Conservation (phyloP, 92 coral and sea anemone genomes). For the Paragorgia papillata region DNA sequence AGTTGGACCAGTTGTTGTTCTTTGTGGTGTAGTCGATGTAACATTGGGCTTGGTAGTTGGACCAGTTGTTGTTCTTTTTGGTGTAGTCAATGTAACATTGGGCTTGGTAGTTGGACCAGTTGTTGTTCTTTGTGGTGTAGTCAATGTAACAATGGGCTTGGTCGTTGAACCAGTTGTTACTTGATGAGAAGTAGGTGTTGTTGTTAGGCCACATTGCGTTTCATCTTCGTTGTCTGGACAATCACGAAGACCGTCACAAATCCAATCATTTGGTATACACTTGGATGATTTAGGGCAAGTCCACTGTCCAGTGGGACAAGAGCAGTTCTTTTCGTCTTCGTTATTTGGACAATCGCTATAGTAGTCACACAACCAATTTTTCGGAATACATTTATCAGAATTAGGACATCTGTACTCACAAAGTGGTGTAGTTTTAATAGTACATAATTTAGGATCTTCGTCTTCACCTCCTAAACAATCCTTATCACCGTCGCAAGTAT, state of each 20-base stretch:
- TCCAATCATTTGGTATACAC: slow-evolving; percentile 50
- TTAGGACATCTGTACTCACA: slow-evolving; percentile 41
- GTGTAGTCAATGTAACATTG: slow-evolving; percentile 3
- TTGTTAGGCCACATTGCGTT: slow-evolving; percentile 45
- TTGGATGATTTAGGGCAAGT: slow-evolving; percentile 53
- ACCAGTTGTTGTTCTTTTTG: slow-evolving; percentile 22
- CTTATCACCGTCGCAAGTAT: slow-evolving; percentile 71
- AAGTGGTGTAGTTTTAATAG: slow-evolving; percentile 19
- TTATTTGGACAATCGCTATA: slow-evolving; percentile 70
- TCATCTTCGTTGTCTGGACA: slow-evolving; percentile 71
- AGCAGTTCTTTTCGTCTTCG: slow-evolving; percentile 76
- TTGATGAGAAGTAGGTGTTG: too few relatives aligned
- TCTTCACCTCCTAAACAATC: slow-evolving; percentile 80
- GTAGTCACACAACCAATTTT: slow-evolving; percentile 63
- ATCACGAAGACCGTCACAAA: slow-evolving; percentile 62
- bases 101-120: not conserved
- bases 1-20: not conserved
- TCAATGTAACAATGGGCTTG: too few relatives aligned
- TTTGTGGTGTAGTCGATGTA: slow-evolving; percentile 19
- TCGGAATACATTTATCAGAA: slow-evolving; percentile 54
- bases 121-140: too few relatives aligned
- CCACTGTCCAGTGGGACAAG: slow-evolving; percentile 60
- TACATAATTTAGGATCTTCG: slow-evolving; percentile 62
- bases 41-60: slow-evolving; percentile 12
- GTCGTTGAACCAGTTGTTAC: too few relatives aligned